phyloP scores from a whole-genome alignment of 2,888 invertebrate species.

The Papilio gigon region DNA sequence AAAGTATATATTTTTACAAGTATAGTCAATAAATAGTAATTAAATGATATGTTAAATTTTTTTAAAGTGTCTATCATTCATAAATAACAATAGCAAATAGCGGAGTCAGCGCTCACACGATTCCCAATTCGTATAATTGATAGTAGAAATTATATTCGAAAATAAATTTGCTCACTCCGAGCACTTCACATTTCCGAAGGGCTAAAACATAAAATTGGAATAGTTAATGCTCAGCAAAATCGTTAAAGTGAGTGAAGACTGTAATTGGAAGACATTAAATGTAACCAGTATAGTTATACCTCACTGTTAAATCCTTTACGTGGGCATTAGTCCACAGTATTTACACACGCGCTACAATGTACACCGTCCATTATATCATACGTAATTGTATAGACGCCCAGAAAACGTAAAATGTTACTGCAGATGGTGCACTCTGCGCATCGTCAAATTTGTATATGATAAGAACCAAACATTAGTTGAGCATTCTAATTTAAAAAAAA shows the following conservation, averaged over 20 bases:
- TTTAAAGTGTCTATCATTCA: neutral
- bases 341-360: slow-evolving; percentile 74
- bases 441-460: neutral
- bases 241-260: slow-evolving; percentile 77
- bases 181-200: slow-evolving; percentile 67
- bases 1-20: no score
- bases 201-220: slow-evolving; percentile 78
- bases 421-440: neutral
- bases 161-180: slow-evolving; percentile 54
- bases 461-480: neutral
- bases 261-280: slow-evolving; percentile 82
- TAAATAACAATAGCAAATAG: slow-evolving; percentile 28
- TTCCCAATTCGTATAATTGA: slow-evolving; percentile 47
- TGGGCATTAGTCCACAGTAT: slow-evolving; percentile 75
- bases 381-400: slow-evolving; percentile 31
- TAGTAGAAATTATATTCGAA: slow-evolving; percentile 52
- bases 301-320: slow-evolving; percentile 78
- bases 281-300: slow-evolving; percentile 74
- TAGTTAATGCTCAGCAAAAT: slow-evolving; percentile 79
- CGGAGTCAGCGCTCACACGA: slow-evolving; percentile 6
- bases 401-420: slow-evolving; percentile 22
- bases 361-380: slow-evolving; percentile 48
- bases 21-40: no score
- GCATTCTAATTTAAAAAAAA: no score
- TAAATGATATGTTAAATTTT: no score